Conservation (phyloP, 2,888 invertebrate species). For the Drosophila lutescens region DNA sequence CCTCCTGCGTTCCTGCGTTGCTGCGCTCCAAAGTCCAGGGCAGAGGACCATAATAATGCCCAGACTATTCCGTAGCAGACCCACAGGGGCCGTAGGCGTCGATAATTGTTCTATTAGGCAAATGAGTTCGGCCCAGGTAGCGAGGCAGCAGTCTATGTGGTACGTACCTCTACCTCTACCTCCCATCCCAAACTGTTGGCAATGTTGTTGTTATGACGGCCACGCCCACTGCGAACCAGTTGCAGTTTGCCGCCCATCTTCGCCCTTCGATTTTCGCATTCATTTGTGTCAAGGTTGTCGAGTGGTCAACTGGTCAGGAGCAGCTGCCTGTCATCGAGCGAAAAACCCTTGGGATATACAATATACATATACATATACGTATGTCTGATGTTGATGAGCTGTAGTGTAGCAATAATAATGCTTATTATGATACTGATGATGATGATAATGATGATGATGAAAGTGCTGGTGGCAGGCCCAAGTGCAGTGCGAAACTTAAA, state of each 20-base stretch:
- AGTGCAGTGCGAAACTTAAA: conserved; percentile 37
- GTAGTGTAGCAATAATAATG: conserved; percentile 13
- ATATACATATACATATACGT: background rate
- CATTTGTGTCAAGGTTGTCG: conserved; percentile 50
- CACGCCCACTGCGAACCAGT: conserved; percentile 11
- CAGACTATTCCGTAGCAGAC: background rate
- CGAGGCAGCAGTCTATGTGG: background rate
- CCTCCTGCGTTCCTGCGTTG: background rate
- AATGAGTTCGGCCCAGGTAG: conserved; percentile 51
- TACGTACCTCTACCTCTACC: background rate
- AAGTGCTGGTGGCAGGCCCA: conserved; percentile 21
- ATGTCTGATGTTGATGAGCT: conserved; percentile 3
- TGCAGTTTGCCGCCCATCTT: background rate
- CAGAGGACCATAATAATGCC: conserved; percentile 1
- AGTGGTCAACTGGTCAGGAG: conserved; percentile 29
- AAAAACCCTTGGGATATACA: conserved; percentile 9
- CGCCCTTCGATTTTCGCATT: conserved; percentile 17
- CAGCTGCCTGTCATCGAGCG: conserved; percentile 17
- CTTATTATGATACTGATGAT: conserved; percentile 8
- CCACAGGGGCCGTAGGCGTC: conserved; percentile 44
- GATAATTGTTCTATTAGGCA: conserved; percentile 74
- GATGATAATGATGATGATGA: conserved; percentile 14
- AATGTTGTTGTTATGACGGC: conserved; percentile 10
- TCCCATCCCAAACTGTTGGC: background rate
- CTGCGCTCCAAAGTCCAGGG: background rate